Conservation (phyloP, 1,140 invertebrate genomes). For the Scaptomyza pallida region DNA sequence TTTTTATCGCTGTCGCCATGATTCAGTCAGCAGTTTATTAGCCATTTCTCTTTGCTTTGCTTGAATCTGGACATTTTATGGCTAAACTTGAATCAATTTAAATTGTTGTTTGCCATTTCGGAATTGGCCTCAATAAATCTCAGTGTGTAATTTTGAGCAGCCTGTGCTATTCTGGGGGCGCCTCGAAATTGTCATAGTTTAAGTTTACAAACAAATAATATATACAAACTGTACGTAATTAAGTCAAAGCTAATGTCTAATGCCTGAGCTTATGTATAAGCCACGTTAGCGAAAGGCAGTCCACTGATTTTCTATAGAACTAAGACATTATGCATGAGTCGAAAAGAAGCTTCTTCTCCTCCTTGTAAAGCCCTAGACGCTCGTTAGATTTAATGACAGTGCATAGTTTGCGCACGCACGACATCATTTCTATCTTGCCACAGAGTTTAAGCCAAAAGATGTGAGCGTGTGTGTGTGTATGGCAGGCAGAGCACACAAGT, state of each 20-base stretch:
- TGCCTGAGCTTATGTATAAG: conserved; percentile 34
- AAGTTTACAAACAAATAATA: too few species aligned
- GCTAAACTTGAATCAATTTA: conserved; percentile 68
- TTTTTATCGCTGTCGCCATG: neutral
- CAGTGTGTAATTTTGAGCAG: conserved; percentile 12
- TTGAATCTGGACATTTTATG: conserved; percentile 10
- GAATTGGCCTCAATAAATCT: conserved; percentile 52
- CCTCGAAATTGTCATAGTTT: too few species aligned
- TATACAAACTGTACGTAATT: conserved; percentile 35
- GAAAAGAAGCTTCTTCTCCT: neutral
- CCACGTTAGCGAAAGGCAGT: conserved; percentile 27
- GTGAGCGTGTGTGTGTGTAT: too few species aligned
- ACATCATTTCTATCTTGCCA: conserved; percentile 71
- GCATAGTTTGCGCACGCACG: conserved; percentile 80
- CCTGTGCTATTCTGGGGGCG: too few species aligned
- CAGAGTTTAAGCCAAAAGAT: conserved; percentile 11
- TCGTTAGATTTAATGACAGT: conserved; percentile 81
- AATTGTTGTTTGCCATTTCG: conserved; percentile 31
- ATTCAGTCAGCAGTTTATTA: conserved; percentile 36
- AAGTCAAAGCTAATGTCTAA: conserved; percentile 42
- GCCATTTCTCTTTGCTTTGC: conserved; percentile 3
- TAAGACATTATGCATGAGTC: neutral
- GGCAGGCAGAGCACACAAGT: conserved; percentile 34
- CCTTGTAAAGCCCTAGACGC: conserved; percentile 43
- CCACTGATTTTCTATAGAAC: conserved; percentile 7